Conservation (phyloP, 2,797 vertebrate genomes). For the Pristis pectinata region DNA sequence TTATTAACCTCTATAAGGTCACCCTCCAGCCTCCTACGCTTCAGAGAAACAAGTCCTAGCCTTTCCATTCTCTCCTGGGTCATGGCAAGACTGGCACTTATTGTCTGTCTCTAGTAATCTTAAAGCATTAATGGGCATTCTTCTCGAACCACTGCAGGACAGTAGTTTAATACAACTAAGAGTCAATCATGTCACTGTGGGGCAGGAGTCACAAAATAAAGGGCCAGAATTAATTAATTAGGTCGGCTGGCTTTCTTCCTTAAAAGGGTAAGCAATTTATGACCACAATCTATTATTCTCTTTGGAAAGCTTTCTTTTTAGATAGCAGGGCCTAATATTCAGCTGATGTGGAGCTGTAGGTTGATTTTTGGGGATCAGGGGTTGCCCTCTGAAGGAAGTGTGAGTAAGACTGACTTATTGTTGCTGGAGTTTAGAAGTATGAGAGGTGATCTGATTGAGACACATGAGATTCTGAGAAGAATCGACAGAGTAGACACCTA, state of each 20-base stretch:
- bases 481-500: too few species aligned
- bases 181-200: background rate
- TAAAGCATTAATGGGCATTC: background rate
- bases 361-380: too few species aligned
- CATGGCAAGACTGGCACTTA: background rate
- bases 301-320: background rate
- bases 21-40: too few species aligned
- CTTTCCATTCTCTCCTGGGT: too few species aligned
- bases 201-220: background rate
- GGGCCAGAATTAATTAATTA: background rate
- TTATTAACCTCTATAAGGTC: too few species aligned
- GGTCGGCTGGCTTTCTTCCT: background rate
- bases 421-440: too few species aligned
- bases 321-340: background rate
- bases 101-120: background rate
- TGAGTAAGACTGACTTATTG: too few species aligned
- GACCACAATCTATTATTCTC: too few species aligned
- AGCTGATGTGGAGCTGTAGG: background rate
- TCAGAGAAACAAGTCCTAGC: too few species aligned
- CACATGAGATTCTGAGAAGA: too few species aligned
- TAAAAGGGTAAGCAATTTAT: background rate
- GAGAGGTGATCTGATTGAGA: too few species aligned
- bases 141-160: background rate
- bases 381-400: too few species aligned
- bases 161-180: background rate